Base-by-base conservation (phyloP, 2,888 invertebrate species). In the Bembecia ichneumoniformis region DNA sequence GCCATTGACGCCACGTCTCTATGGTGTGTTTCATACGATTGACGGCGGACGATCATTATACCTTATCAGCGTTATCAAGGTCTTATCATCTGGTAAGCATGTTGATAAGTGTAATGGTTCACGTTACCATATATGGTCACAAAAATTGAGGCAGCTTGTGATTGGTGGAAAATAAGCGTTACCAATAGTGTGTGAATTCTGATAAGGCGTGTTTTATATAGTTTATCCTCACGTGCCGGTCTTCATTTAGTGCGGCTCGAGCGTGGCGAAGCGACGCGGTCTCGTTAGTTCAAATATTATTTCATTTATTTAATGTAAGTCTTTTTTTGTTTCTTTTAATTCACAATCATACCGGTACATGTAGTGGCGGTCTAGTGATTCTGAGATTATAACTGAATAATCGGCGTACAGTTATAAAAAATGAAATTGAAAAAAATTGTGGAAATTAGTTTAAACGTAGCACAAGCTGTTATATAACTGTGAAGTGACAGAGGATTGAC, bases 71-170 rank as follows among this genome's bases (percentile, higher is more conserved):
- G 40, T 77, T 82, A 82, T 82, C 81, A 74, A 64, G 62, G 62
- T 61, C 58, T 66, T 77, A 80, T 79, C 74, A 79, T 69, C 73
- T 28, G 28, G 28, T 28, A 28, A 28, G 67, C 63, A 57, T 65
- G 68, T 63, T 70, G 63, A 60, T 66, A 64, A 28, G 28, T 28
- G 28, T 62, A 66, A 43, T 52, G 50, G 66, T 71, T 66, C 28
- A 67, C 86, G 88, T 89, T 90, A 89, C 93, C 93, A 90, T 93
- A 93, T 93, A 93, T 91, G 93, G 93, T 91, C 90, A 92, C 91
- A 90, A 82, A 82, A 81, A 76, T 74, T 80, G 72, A 74, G 66
- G 66, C 70, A 89, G 89, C 84, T 83, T 77, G 82, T 89, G 86
- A 92, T 92, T 92, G 92, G 92, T 76, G 82, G 88, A 78, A 72